These are phyloP conservation scores for Itoplectis maculator DNA, from an alignment of 2,888 invertebrate species.

Conservation along the genomic window DNA sequence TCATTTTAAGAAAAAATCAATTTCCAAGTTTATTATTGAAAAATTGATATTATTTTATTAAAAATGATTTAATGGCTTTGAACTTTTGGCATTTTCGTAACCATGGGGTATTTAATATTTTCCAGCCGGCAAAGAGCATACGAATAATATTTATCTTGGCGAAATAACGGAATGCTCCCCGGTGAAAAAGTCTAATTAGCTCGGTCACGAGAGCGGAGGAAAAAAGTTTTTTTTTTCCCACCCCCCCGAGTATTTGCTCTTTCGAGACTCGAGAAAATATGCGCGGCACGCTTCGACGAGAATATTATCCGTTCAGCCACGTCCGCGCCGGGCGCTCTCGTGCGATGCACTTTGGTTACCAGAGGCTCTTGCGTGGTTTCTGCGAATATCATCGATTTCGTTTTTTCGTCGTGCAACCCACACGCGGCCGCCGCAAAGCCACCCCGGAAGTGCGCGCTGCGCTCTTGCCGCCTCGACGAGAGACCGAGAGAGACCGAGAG, in stretches of 20 bases:
- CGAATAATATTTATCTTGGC: slow-evolving; percentile 8
- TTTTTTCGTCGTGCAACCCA: not conserved
- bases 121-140: not conserved
- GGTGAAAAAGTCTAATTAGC: slow-evolving; percentile 12
- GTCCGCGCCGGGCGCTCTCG: not conserved
- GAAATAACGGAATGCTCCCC: not conserved
- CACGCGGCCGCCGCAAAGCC: slow-evolving; percentile 24
- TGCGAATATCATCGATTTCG: slow-evolving; percentile 49
- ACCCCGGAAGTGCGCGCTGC: slow-evolving; percentile 13
- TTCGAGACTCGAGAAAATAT: slow-evolving; percentile 13
- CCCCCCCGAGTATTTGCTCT: not conserved
- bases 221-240: slow-evolving; percentile 4
- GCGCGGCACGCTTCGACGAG: slow-evolving; percentile 15
- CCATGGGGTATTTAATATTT: not conserved
- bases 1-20: too few relatives aligned
- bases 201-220: not conserved
- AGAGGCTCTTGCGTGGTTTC: slow-evolving; percentile 12
- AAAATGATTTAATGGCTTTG: too few relatives aligned
- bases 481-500: not conserved
- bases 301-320: slow-evolving; percentile 37
- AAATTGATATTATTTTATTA: too few relatives aligned
- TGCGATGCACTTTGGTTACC: slow-evolving; percentile 27
- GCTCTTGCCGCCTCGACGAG: not conserved
- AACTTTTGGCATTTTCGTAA: too few relatives aligned
- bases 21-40: too few relatives aligned